Conservation (phyloP, 2,888 invertebrate species). For the Incurvaria masculella region DNA sequence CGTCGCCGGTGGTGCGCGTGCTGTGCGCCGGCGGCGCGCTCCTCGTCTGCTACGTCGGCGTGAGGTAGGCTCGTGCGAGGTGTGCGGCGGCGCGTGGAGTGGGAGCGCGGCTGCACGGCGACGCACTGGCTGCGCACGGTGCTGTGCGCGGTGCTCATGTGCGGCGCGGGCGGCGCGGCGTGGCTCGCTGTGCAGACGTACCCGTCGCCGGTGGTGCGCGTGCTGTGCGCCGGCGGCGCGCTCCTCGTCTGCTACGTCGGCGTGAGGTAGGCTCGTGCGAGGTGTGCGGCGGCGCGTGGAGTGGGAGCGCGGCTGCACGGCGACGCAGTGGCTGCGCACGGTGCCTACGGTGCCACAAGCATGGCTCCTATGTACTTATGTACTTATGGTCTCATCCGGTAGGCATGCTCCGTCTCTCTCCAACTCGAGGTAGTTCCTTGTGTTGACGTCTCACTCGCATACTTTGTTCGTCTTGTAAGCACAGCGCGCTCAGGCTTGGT, state of each 20-base stretch:
- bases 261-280: slow-evolving; percentile 78
- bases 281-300: slow-evolving; percentile 72
- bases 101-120: slow-evolving; percentile 80
- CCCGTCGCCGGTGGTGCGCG: slow-evolving; percentile 71
- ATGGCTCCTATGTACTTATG: too few relatives aligned
- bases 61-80: slow-evolving; percentile 79
- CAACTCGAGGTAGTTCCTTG: too few relatives aligned
- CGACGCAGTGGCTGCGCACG: slow-evolving; percentile 82
- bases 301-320: slow-evolving; percentile 81
- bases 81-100: slow-evolving; percentile 72
- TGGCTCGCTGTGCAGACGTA: slow-evolving; percentile 80
- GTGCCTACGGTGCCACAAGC: slow-evolving; percentile 75
- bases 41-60: slow-evolving; percentile 79
- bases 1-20: slow-evolving; percentile 74
- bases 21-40: slow-evolving; percentile 78
- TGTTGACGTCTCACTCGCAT: too few relatives aligned
- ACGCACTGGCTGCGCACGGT: slow-evolving; percentile 84
- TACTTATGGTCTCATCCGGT: too few relatives aligned
- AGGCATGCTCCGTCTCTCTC: too few relatives aligned
- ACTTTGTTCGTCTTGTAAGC: too few relatives aligned
- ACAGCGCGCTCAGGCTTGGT: too few relatives aligned
- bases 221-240: slow-evolving; percentile 78
- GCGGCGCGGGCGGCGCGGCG: slow-evolving; percentile 70
- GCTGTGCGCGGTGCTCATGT: slow-evolving; percentile 74
- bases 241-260: slow-evolving; percentile 82